Conservation (phyloP, 2,888 invertebrate species). For the Elmis aenea region DNA sequence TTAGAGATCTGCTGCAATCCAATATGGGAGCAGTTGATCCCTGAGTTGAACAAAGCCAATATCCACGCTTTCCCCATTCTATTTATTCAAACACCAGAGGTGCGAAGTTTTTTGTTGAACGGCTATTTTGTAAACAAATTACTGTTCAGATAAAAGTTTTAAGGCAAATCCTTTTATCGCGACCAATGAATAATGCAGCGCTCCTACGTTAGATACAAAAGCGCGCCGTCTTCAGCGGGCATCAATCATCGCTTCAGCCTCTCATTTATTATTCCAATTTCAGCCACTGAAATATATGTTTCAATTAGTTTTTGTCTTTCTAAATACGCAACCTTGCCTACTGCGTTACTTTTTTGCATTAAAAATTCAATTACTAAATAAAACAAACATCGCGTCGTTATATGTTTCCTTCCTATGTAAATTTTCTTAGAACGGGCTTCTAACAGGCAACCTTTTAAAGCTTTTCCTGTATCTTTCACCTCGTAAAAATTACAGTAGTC, state of each 20-base stretch:
- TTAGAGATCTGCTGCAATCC: conserved; percentile 46
- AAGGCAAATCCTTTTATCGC: conserved; percentile 46
- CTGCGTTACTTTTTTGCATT: conserved; percentile 4
- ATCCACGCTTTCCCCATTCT: conserved; percentile 37
- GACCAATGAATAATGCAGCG: conserved; percentile 45
- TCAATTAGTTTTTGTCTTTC: conserved; percentile 37
- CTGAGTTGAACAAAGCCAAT: conserved; percentile 41
- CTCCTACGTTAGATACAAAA: conserved; percentile 28
- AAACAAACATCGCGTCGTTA: too few relatives aligned
- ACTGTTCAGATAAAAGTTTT: conserved; percentile 47
- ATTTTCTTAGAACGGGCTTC: too few relatives aligned
- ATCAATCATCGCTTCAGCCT: conserved; percentile 29
- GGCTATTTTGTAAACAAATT: conserved; percentile 48
- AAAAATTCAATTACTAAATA: too few relatives aligned
- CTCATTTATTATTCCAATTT: conserved; percentile 36
- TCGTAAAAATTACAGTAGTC: too few relatives aligned
- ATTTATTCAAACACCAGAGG: conserved; percentile 45
- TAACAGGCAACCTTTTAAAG: too few relatives aligned
- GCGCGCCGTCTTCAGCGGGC: conserved; percentile 20
- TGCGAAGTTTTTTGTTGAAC: conserved; percentile 42
- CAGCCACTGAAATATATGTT: conserved; percentile 35
- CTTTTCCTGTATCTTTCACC: too few relatives aligned
- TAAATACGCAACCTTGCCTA: conserved; percentile 6
- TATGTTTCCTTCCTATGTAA: too few relatives aligned
- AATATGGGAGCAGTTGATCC: conserved; percentile 46